Base-by-base conservation (phyloP, 2,113 vertebrate species). In the Limnothrissa miodon region DNA sequence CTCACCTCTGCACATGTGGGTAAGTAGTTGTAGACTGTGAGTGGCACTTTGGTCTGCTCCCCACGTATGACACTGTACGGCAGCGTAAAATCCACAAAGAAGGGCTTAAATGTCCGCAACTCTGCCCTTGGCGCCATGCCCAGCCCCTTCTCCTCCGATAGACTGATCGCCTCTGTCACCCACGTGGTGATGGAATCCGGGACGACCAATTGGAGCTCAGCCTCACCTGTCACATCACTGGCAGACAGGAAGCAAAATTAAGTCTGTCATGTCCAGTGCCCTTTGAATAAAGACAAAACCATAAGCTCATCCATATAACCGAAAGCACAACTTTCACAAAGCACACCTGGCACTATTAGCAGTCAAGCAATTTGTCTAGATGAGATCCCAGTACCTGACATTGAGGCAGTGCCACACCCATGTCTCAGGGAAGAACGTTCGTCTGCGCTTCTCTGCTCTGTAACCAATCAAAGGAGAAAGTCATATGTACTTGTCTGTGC, bases 181-280 rank as follows among this genome's bases (percentile, higher is more conserved):
- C 97, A 98, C 0, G 96, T 96, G 19, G 97, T 98, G 92, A 98
- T 97, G n/a, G 97, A 97, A 88, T 98, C 96, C 0, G 97, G 97
- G 48, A 96, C 95, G 5, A 96, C 95, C 91, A 98, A 45, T 0
- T 15, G 93, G 85, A 99, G 92, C 79, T 94, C 92, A 0, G 94
- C 95, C 81, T 98, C 95, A 0, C 97, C 96, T 0, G 91, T 95
- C 0, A 86, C 79, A 45, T 90, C 82, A 19, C 96, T 97, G 89
- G 39, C 6, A 82, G 83, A 29, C 10, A 44, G 39, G 36, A n/a
- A 62, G 56, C 29, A 62, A 25, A 62, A 25, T 1, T 25, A 11
- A 62, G 23, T 62, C 56, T 25, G 6, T 62, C 56, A 62, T 29
- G 59, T 1, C 23, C 59, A 29, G 3, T 62, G 9, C 5, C 23